A percentile compares a stretch with the other conserved stretches of the same genome.
Conservation (phyloP, 2,797 vertebrate genomes). For the Tinamus major region DNA sequence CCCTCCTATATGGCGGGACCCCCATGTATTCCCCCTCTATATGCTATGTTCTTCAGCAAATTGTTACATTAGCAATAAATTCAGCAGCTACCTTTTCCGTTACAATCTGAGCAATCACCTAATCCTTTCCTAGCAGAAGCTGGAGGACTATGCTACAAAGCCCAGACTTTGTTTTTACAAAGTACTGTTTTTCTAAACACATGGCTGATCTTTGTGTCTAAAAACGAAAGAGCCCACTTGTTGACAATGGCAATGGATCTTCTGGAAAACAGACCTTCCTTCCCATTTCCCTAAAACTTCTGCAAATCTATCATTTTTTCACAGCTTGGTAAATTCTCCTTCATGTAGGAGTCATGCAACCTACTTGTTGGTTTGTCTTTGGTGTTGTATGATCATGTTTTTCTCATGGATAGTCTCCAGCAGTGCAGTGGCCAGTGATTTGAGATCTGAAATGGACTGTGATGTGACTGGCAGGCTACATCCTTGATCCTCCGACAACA, state of each 20-base stretch:
- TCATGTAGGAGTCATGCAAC: constrained; percentile 31
- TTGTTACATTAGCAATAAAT: background rate
- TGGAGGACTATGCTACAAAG: background rate
- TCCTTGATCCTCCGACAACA: constrained; percentile 92
- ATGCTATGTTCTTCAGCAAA: background rate
- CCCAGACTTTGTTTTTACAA: background rate
- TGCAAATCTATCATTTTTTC: background rate
- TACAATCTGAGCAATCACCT: background rate
- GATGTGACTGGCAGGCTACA: constrained; percentile 95
- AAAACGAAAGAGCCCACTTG: background rate
- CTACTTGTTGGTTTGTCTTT: constrained; percentile 98
- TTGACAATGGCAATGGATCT: background rate
- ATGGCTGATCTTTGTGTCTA: background rate
- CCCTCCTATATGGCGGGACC: background rate
- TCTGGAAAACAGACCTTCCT: background rate
- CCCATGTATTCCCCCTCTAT: too few relatives aligned
- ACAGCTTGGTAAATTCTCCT: background rate
- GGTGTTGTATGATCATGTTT: constrained; percentile 98
- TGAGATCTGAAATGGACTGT: constrained; percentile 97
- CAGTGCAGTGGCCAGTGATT: constrained; percentile 95
- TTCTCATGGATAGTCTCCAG: constrained; percentile 98
- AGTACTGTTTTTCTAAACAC: background rate
- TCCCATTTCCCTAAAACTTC: background rate
- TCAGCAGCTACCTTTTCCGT: background rate
- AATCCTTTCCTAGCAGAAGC: background rate